Base-by-base conservation (phyloP, 2,113 vertebrate genomes). In the Ceyx cyanopectus region DNA sequence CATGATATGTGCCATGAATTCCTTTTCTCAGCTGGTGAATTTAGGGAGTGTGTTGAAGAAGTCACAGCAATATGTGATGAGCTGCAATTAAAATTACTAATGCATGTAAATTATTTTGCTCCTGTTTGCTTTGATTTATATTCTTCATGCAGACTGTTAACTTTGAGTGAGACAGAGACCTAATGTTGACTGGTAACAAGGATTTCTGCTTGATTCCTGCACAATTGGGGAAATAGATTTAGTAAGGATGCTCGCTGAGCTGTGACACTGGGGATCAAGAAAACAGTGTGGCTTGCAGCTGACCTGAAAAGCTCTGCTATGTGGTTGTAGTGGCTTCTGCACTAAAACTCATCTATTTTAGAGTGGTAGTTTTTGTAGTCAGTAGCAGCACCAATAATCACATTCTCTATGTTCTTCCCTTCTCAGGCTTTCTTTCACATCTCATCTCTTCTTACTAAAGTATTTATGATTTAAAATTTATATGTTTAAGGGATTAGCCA, bases 11-110 rank as follows among this genome's bases (percentile, higher is more conserved):
- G 76, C 62, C 22, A 18, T 19, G 24, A 87, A 46, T 73, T 89
- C 5, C 12, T 70, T 70, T 81, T 85, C 54, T 91, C 78, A 67
- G 57, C 23, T 56, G 81, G n/a, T 85, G 32, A 76, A 46, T 87
- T 87, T 57, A 41, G 54, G 40, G 43, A 91, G 54, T 50, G 7
- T 56, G 41, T 78, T 74, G 46, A 76, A 74, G 61, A 60, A 94
- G 37, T 24, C 46, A 15, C 40, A 37, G 57, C 74, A 65, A 51
- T 76, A 26, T 50, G 54, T 82, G 81, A 87, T 79, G 70, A 93
- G 56, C 60, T 91, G 30, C 87, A 95, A 87, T 89, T 89, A 91
- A 87, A 85, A 75, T 76, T 93, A 79, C 37, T 91, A 85, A 89
- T 77, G 63, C 75, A 69, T 58, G 27, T 79, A 50, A 73, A 23